Conservation (phyloP, 1,140 invertebrate species). For the Drosophila mayri region DNA sequence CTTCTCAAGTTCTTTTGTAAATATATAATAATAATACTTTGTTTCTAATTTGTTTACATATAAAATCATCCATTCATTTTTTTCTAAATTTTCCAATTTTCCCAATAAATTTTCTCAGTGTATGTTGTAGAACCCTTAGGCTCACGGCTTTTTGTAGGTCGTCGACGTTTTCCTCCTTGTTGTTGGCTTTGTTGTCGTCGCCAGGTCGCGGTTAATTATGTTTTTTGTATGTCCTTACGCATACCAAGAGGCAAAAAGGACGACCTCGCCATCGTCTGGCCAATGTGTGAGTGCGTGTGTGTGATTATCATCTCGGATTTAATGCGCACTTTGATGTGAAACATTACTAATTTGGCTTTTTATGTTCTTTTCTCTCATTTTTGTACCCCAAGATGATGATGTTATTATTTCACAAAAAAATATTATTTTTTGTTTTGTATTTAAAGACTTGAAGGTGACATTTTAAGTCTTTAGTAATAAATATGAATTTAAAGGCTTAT, state of each 20-base stretch:
- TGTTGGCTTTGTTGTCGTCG: slow-evolving; percentile 38
- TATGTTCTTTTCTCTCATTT: slow-evolving; percentile 45
- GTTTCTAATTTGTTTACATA: no score
- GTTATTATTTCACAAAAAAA: slow-evolving; percentile 1
- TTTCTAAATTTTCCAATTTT: neutral
- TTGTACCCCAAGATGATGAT: neutral
- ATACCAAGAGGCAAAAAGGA: slow-evolving; percentile 50
- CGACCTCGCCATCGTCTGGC: slow-evolving; percentile 26
- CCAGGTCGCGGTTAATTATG: slow-evolving; percentile 80
- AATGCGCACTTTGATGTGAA: slow-evolving; percentile 82
- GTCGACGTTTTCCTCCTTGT: slow-evolving; percentile 22
- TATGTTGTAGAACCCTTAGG: slow-evolving; percentile 15
- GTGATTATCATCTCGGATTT: slow-evolving; percentile 79
- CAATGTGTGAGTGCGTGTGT: slow-evolving; percentile 24
- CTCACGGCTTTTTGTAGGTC: slow-evolving; percentile 41
- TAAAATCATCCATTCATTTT: neutral
- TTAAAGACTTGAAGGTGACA: slow-evolving; percentile 43
- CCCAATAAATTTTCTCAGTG: neutral
- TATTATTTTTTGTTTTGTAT: slow-evolving; percentile 29
- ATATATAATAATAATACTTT: neutral
- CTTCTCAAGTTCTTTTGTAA: neutral
- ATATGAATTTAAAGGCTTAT: no score
- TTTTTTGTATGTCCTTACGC: slow-evolving; percentile 71
- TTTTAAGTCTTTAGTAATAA: neutral
- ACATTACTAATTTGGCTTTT: slow-evolving; percentile 76